Conservation (phyloP, 2,797 vertebrate species). For the Erpetoichthys calabaricus region DNA sequence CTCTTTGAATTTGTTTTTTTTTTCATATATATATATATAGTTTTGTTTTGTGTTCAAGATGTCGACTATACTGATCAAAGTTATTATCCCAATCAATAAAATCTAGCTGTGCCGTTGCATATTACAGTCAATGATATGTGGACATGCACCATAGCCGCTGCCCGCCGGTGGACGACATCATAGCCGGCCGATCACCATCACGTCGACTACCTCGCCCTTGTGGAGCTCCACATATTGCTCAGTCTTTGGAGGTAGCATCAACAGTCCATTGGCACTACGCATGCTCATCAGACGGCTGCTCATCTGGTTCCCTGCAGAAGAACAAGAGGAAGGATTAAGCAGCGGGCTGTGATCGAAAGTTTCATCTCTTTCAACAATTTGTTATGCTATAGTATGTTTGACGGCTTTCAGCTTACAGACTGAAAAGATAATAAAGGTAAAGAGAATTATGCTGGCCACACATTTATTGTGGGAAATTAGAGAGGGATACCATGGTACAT, state of each 20-base stretch:
- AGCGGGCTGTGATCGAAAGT: neutral
- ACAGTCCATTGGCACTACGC: conserved; percentile 93
- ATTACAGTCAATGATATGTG: conserved; percentile 98
- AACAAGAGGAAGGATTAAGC: neutral
- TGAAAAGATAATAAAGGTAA: too few species aligned
- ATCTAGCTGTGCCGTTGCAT: conserved; percentile 99
- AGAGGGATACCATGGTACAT: too few species aligned
- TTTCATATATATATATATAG: conserved; percentile 25
- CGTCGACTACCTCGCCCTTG: conserved; percentile 95
- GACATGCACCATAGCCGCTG: conserved; percentile 90
- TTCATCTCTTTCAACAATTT: too few species aligned
- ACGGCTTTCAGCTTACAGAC: too few species aligned
- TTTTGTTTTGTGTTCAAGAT: conserved; percentile 79
- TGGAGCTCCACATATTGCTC: conserved; percentile 97
- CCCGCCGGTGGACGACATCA: conserved; percentile 70
- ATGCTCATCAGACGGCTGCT: conserved; percentile 97
- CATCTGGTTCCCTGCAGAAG: conserved; percentile 81
- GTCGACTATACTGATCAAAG: conserved; percentile 96
- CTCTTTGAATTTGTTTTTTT: conserved; percentile 69
- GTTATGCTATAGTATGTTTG: too few species aligned
- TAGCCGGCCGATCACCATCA: conserved; percentile 98
- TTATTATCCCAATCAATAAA: conserved; percentile 91
- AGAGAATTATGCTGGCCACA: too few species aligned
- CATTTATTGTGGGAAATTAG: too few species aligned
- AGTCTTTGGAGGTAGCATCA: conserved; percentile 97